Conservation (phyloP, 2,797 vertebrate genomes). For the Calcarius lapponicus region DNA sequence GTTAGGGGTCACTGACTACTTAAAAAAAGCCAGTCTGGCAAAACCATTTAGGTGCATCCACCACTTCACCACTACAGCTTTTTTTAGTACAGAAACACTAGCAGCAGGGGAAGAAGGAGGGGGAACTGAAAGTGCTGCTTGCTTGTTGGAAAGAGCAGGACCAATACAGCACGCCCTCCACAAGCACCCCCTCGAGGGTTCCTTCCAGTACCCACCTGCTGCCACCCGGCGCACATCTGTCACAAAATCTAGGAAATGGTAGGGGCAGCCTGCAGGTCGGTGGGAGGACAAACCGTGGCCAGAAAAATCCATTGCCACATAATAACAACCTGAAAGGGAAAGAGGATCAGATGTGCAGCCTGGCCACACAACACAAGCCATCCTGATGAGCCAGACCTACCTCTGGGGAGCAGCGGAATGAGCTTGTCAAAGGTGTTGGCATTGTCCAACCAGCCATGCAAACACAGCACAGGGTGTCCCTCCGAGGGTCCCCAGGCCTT, state of each 20-base stretch:
- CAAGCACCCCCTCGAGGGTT: not conserved
- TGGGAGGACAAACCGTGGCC: slow-evolving; percentile 92
- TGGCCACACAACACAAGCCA: not conserved
- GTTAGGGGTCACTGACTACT: not conserved
- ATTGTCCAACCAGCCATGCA: slow-evolving; percentile 94
- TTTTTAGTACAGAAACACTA: not conserved
- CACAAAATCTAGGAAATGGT: slow-evolving; percentile 81
- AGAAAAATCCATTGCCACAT: slow-evolving; percentile 86
- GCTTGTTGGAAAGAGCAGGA: not conserved
- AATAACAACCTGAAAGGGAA: slow-evolving; percentile 79
- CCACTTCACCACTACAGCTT: not conserved
- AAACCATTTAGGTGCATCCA: not conserved
- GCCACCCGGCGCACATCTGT: slow-evolving; percentile 80
- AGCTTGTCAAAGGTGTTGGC: slow-evolving; percentile 89
- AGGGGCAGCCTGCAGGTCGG: slow-evolving; percentile 79
- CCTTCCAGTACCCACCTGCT: slow-evolving; percentile 72
- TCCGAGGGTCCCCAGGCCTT: slow-evolving; percentile 85
- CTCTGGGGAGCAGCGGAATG: slow-evolving; percentile 87
- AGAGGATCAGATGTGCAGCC: not conserved
- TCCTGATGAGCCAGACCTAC: not conserved
- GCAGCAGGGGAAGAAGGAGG: not conserved
- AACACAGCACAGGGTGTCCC: slow-evolving; percentile 84
- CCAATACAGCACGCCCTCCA: not conserved
- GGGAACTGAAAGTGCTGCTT: not conserved
- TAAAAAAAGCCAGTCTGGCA: not conserved